Percentiles rank a stretch among this genome's conserved stretches.
Conservation (phyloP, 2,888 invertebrate genomes). For the Eustalomyia histrio region DNA sequence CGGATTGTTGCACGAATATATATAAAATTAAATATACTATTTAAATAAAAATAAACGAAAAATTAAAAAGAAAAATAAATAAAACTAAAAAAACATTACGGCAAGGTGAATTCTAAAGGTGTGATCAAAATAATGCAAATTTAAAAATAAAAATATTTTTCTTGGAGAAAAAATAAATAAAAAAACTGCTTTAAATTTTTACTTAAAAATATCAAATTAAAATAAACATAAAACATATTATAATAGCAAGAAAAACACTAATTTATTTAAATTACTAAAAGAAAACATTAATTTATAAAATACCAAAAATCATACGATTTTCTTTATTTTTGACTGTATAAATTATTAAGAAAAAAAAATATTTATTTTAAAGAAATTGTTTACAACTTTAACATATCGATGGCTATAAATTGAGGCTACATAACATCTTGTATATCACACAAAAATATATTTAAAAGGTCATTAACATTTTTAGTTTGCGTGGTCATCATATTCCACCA, state of each 20-base stretch:
- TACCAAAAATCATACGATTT: not conserved
- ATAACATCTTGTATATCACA: too few species aligned
- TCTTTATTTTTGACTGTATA: not conserved
- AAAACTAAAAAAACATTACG: not conserved
- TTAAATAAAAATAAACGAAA: not conserved
- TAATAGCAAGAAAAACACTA: not conserved
- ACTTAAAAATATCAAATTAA: not conserved
- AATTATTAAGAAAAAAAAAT: not conserved
- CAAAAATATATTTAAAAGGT: too few species aligned
- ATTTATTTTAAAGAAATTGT: too few species aligned
- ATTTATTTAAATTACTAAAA: not conserved
- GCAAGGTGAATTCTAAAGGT: constrained; percentile 10
- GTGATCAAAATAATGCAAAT: not conserved
- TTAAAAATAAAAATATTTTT: not conserved
- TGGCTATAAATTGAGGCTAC: too few species aligned
- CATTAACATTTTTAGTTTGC: too few species aligned
- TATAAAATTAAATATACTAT: not conserved
- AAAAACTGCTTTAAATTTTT: not conserved
- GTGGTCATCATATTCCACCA: too few species aligned
- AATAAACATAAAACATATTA: too few species aligned
- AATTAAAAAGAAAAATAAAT: not conserved
- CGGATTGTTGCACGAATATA: not conserved
- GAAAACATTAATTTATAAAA: too few species aligned
- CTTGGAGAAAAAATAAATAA: not conserved
- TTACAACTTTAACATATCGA: too few species aligned